phyloP scores from a whole-genome alignment of 2,888 invertebrate genomes.

The Lepidocyrtinus sp. region DNA sequence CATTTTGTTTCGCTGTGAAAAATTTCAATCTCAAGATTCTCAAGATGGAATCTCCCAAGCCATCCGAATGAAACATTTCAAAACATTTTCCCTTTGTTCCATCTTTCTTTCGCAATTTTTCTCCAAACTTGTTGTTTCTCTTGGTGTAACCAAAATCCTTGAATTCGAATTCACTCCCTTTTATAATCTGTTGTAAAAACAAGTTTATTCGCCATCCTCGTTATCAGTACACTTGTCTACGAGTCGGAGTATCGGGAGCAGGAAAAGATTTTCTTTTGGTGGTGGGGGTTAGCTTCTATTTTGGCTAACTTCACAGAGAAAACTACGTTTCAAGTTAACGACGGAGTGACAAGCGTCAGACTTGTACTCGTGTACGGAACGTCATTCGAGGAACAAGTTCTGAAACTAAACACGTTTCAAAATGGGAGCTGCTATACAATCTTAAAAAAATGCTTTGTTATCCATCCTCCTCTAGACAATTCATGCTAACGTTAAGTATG shows the following conservation, averaged over 20 bases:
- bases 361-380: slow-evolving; percentile 5
- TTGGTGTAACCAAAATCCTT: neutral
- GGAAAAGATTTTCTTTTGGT: too few relatives aligned
- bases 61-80: too few relatives aligned
- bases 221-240: slow-evolving; percentile 8
- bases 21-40: too few relatives aligned
- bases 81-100: neutral
- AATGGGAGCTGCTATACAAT: neutral
- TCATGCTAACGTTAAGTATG: too few relatives aligned
- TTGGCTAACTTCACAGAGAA: too few relatives aligned
- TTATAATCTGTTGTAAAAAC: too few relatives aligned
- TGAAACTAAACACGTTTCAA: slow-evolving; percentile 12
- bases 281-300: too few relatives aligned
- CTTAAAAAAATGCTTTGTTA: slow-evolving; percentile 5
- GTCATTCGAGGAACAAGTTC: slow-evolving; percentile 3
- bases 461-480: too few relatives aligned
- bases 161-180: too few relatives aligned
- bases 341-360: neutral
- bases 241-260: too few relatives aligned
- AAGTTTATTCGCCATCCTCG: neutral
- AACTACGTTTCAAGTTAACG: neutral
- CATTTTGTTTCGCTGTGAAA: neutral
- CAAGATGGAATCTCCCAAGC: neutral
- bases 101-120: neutral
- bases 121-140: neutral